A percentile compares a stretch with the other conserved stretches of the same genome.
These are phyloP conservation scores for Hippocampus guttulatus DNA, from an alignment of 2,113 vertebrate genomes.

Conservation along the genomic window DNA sequence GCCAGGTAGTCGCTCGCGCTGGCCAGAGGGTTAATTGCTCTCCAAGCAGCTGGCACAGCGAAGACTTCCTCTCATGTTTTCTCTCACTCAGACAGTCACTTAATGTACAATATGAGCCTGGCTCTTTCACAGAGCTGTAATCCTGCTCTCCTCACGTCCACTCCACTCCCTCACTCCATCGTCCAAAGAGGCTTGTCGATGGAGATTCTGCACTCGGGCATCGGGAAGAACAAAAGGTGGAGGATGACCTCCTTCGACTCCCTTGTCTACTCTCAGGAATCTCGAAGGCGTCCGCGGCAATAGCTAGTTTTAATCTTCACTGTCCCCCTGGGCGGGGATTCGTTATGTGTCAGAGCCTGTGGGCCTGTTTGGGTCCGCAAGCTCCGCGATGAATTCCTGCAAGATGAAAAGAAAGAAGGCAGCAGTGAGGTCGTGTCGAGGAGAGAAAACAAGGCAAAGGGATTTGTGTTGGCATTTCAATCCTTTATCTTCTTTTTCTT, in stretches of 20 bases:
- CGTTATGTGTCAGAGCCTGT: constrained; percentile 58
- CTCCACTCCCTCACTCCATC: constrained; percentile 53
- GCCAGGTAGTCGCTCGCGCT: constrained; percentile 51
- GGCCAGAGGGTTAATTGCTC: constrained; percentile 60
- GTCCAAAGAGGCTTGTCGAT: constrained; percentile 42
- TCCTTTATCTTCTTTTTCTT: constrained; percentile 15
- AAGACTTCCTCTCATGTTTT: constrained; percentile 54
- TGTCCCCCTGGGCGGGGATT: constrained; percentile 53
- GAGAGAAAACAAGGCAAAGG: constrained; percentile 36
- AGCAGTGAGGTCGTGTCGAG: constrained; percentile 47
- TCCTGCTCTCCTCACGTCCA: constrained; percentile 31
- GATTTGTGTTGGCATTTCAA: constrained; percentile 53
- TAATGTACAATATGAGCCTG: constrained; percentile 53
- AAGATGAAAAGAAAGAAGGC: constrained; percentile 65
- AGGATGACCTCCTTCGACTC: constrained; percentile 40
- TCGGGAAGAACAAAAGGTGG: constrained; percentile 64
- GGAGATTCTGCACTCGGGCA: constrained; percentile 54
- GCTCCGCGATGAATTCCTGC: constrained; percentile 61
- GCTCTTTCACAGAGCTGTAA: constrained; percentile 41
- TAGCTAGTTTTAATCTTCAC: constrained; percentile 62
- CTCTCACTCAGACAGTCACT: constrained; percentile 55
- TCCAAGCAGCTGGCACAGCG: constrained; percentile 52
- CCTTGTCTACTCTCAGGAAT: constrained; percentile 30
- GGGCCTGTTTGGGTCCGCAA: constrained; percentile 56
- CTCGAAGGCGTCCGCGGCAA: constrained; percentile 55